Conservation (phyloP, 2,113 vertebrate genomes). For the Bambusicola thoracicus region DNA sequence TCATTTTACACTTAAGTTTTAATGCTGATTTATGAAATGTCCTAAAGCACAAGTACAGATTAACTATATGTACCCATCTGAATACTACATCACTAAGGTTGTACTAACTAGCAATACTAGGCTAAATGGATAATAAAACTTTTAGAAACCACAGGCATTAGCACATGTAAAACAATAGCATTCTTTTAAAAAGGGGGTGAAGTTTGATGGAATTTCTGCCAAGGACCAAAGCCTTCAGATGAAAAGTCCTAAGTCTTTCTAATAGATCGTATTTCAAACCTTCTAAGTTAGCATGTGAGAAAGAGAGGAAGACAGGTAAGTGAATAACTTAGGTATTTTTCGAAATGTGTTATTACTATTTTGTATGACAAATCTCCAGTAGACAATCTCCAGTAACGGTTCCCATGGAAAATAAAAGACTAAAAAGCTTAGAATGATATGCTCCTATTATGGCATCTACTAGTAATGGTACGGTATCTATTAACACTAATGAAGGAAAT, state of each 20-base stretch:
- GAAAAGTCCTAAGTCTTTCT: not conserved
- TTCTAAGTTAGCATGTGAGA: not conserved
- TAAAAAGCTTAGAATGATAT: not conserved
- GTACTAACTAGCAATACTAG: not conserved
- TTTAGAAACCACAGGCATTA: not conserved
- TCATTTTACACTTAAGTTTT: not conserved
- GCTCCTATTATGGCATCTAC: not conserved
- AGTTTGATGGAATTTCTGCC: not conserved
- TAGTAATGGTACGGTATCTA: not conserved
- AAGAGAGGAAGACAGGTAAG: not conserved
- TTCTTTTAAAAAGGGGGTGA: no score
- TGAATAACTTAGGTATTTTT: not conserved
- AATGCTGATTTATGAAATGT: not conserved
- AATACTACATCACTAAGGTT: not conserved
- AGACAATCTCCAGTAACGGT: not conserved
- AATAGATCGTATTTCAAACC: not conserved
- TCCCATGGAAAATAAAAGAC: not conserved
- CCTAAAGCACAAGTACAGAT: not conserved
- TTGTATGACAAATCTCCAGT: not conserved
- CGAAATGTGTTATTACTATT: no score
- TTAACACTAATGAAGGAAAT: not conserved
- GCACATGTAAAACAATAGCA: not conserved
- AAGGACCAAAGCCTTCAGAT: not conserved
- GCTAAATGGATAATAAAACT: not conserved
- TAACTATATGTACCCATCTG: not conserved